These are phyloP conservation scores for Stegodyphus mimosarum DNA, from an alignment of 1,140 invertebrate species.

Conservation along the genomic window DNA sequence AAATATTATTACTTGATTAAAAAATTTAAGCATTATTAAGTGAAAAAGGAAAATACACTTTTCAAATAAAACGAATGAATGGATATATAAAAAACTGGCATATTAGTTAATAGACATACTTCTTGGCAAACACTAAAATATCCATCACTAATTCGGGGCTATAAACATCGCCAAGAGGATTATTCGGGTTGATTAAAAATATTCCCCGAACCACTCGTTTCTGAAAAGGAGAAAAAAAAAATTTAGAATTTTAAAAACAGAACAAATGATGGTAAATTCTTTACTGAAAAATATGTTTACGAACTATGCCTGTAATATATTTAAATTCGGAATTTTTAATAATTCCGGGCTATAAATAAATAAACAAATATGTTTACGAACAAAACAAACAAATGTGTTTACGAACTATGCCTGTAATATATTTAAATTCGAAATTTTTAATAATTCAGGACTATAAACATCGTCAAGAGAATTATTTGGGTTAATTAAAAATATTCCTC, in stretches of 20 bases:
- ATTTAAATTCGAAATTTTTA: too few species aligned
- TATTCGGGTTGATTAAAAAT: slow-evolving; percentile 2
- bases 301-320: too few species aligned
- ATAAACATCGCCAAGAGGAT: slow-evolving; percentile 15
- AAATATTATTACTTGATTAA: too few species aligned
- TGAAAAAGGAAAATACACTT: too few species aligned
- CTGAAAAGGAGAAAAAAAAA: background rate
- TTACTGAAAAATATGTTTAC: too few species aligned
- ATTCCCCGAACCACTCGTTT: slow-evolving; percentile 9
- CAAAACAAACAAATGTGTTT: too few species aligned
- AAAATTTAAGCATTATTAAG: too few species aligned
- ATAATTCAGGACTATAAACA: slow-evolving; percentile 11
- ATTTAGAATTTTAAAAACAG: background rate
- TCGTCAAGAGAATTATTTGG: slow-evolving; percentile 10
- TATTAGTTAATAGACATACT: background rate
- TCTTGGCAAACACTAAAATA: slow-evolving; percentile 1
- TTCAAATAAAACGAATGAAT: too few species aligned
- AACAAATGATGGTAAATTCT: background rate
- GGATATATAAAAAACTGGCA: background rate
- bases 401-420: too few species aligned
- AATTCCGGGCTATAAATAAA: too few species aligned
- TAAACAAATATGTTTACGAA: too few species aligned
- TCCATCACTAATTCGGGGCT: slow-evolving; percentile 5
- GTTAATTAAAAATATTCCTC: slow-evolving; percentile 9
- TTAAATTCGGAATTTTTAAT: too few species aligned